Conservation (phyloP, 2,797 vertebrate species). For the Sebastes baramenuke region DNA sequence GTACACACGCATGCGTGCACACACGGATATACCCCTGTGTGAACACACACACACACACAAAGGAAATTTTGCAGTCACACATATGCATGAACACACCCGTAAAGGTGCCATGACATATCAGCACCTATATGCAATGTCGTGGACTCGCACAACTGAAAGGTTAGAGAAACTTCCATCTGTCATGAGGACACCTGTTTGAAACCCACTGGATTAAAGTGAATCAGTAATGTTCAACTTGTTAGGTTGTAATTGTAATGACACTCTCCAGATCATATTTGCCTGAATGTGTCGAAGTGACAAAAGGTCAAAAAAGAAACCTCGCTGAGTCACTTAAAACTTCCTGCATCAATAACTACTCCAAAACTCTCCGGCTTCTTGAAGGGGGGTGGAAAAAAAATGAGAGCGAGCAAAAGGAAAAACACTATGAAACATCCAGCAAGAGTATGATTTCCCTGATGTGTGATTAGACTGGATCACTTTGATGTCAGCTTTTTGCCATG, state of each 20-base stretch:
- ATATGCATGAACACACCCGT: neutral
- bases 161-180: slow-evolving; percentile 11
- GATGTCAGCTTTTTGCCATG: slow-evolving; percentile 56
- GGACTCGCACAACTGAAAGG: neutral
- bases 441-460: slow-evolving; percentile 66
- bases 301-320: neutral
- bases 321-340: slow-evolving; percentile 11
- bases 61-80: neutral
- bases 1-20: neutral
- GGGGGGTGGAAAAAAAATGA: neutral
- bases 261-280: neutral
- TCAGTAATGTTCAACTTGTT: neutral
- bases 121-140: neutral
- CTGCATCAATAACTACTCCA: slow-evolving; percentile 9
- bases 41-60: neutral
- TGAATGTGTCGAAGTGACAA: neutral
- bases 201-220: neutral
- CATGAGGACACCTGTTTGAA: neutral
- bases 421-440: slow-evolving; percentile 26
- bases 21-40: neutral
- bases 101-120: neutral
- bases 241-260: neutral
- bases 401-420: slow-evolving; percentile 4
- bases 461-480: slow-evolving; percentile 65
- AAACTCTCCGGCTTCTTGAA: neutral